phyloP scores from a whole-genome alignment of 2,888 invertebrate species.

The Matsumyia berberina region DNA sequence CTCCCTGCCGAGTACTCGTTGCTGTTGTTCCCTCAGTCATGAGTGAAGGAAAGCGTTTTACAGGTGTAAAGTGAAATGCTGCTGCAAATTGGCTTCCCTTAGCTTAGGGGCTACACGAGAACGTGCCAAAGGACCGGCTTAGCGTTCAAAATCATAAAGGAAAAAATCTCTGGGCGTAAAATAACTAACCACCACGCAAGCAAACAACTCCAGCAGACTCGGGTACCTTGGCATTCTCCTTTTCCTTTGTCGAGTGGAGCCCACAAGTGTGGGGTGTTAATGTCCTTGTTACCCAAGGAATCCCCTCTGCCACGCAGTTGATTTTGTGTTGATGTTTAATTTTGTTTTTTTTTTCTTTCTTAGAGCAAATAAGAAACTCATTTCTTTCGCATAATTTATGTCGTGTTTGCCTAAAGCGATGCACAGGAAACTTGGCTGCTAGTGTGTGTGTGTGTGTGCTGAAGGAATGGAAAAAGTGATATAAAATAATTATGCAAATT shows the following conservation, averaged over 20 bases:
- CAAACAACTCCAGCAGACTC: conserved; percentile 42
- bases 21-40: conserved; percentile 44
- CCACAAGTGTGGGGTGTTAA: conserved; percentile 56
- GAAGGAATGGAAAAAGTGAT: conserved; percentile 37
- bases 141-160: conserved; percentile 72
- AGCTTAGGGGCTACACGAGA: conserved; percentile 55
- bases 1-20: conserved; percentile 2
- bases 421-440: conserved; percentile 31
- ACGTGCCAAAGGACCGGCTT: conserved; percentile 76
- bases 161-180: conserved; percentile 68
- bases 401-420: conserved; percentile 67
- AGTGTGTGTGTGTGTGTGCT: neutral
- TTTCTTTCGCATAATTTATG: conserved; percentile 75
- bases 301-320: conserved; percentile 7
- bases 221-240: conserved; percentile 1
- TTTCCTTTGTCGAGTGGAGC: conserved; percentile 43
- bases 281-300: conserved; percentile 65
- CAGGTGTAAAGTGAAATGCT: conserved; percentile 74
- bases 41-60: conserved; percentile 57
- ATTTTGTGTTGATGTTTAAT: conserved; percentile 69
- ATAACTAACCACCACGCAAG: conserved; percentile 59
- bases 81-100: conserved; percentile 72
- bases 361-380: conserved; percentile 74
- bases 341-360: conserved; percentile 60
- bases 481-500: conserved; percentile 75